Evolutionary conservation across 2,113 vertebrate species (phyloP).

Genomic region (Anthoscopus minutus): DNA sequence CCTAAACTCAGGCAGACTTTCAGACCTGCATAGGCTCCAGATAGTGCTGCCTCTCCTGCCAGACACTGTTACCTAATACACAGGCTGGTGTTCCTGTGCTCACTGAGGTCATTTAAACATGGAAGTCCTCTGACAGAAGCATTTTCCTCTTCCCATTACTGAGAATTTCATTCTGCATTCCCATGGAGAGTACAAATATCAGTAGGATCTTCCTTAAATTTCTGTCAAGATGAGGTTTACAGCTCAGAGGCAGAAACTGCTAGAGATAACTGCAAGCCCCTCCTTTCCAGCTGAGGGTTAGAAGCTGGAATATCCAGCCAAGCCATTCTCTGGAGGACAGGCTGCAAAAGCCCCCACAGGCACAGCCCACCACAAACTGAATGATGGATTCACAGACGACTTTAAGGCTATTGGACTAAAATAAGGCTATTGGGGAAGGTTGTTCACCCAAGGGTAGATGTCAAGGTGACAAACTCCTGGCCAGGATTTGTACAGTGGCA

Average conservation of each 20-base stretch:
- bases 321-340: not conserved
- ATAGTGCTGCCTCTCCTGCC: not conserved
- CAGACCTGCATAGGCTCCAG: not conserved
- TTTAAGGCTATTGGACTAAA: not conserved
- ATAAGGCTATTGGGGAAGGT: no score
- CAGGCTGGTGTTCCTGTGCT: not conserved
- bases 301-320: not conserved
- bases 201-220: not conserved
- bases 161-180: not conserved
- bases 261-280: not conserved
- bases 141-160: not conserved
- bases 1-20: constrained; percentile 1
- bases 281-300: not conserved
- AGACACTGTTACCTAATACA: not conserved
- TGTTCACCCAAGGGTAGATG: not conserved
- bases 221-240: not conserved
- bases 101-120: not conserved
- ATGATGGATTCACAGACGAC: not conserved
- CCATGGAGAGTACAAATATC: not conserved
- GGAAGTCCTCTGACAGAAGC: not conserved
- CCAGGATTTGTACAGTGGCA: not conserved
- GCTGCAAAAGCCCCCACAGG: not conserved
- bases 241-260: not conserved
- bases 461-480: not conserved
- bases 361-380: not conserved